Evolutionary conservation across 2,888 invertebrate species (phyloP).

Genomic region (Biston betularia): DNA sequence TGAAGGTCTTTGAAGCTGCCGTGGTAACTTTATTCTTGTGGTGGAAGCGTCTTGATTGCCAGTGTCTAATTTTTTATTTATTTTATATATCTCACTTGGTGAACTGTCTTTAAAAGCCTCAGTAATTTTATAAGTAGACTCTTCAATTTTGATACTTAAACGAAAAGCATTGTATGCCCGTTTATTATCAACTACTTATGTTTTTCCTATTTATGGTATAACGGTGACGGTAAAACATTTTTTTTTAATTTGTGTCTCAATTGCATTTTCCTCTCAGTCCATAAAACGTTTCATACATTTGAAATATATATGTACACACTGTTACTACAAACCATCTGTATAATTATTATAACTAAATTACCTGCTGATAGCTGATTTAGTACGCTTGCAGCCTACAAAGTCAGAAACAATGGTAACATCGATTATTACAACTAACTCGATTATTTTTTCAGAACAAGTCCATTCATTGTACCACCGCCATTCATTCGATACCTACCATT

Average conservation of each 20-base stretch:
- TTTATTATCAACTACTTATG: not conserved
- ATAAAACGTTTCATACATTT: not conserved
- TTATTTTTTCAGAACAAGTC: slow-evolving; percentile 41
- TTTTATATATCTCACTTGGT: not conserved
- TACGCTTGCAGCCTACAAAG: slow-evolving; percentile 5
- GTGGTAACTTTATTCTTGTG: slow-evolving; percentile 1
- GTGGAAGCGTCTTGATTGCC: not conserved
- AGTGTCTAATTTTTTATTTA: not conserved
- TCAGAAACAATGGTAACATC: not conserved
- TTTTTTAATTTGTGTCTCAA: not conserved
- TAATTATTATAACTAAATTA: not conserved
- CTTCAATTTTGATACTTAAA: too few relatives aligned
- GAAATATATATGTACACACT: not conserved
- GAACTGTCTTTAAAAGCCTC: not conserved
- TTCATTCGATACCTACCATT: slow-evolving; percentile 33
- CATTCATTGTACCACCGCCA: slow-evolving; percentile 30
- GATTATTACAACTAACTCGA: slow-evolving; percentile 3
- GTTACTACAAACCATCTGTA: not conserved
- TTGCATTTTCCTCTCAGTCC: not conserved
- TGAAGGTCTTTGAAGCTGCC: slow-evolving; percentile 55
- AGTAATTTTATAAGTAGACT: not conserved
- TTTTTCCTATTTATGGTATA: not conserved
- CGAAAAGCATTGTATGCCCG: too few relatives aligned
- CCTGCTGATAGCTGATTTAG: not conserved
- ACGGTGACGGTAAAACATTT: not conserved